Evolutionary conservation across 2,113 vertebrate genomes (phyloP), one percentile per base, ranked within the genome.

Genomic region (Colaptes auratus): DNA sequence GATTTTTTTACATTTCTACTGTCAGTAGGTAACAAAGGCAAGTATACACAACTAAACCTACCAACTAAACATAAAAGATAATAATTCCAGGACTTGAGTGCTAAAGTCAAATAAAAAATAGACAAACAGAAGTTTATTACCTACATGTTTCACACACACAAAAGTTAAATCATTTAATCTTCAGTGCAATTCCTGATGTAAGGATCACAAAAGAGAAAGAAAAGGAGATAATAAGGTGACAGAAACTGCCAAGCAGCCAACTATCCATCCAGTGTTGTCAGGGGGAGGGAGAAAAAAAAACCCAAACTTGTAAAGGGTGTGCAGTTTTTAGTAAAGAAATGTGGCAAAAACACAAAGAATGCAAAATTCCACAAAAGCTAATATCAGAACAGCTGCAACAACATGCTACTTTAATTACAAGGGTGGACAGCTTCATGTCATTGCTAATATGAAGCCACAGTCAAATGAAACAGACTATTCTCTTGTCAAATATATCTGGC

Each of bases 201-300:
- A n/a, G 9, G 10, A 87, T 44, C 15, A 44, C 14, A 36, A 52
- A 2, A 21, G 21, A 82, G 42, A 80, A 69, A 66, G 18, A 20
- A 76, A 71, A 66, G 28, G 53, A 72, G 16, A 60, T 10, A 64
- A 42, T 1, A 10, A 48, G 20, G 33, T 42, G 48, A 75, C 10
- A 60, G 48, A 44, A 66, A 76, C 23, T 53, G 33, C 9, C 20
- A 79, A 64, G 17, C 10, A 79, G 33, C n/a, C 55, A 86, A 53
- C 4, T 6, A 65, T 15, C 65, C 36, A 56, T 13, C 2, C 25
- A 60, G 3, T 2, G 3, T 3, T 35, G 5, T 9, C 12, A 31
- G 36, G 3, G 28, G 5, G 7, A 52, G 9, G 24, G 6, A 76
- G 5, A 7, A 27, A 28, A 48, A 72, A 35, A 2, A 0, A 7